Conservation (phyloP, 2,888 invertebrate genomes). For the Pocota personata region DNA sequence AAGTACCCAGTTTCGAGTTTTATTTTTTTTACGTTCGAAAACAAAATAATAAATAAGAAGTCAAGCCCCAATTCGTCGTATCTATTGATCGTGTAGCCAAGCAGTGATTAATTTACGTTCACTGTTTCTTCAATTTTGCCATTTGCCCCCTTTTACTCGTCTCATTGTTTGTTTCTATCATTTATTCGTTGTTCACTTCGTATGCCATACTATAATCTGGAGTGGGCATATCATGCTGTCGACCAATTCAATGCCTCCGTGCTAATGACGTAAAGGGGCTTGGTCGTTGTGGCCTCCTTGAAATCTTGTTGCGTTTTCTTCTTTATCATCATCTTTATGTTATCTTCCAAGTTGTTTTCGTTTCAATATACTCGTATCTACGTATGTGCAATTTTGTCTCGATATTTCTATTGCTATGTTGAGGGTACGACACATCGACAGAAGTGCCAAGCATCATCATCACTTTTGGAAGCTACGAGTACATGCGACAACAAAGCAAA, state of each 20-base stretch:
- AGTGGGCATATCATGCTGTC: slow-evolving; percentile 46
- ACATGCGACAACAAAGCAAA: not conserved
- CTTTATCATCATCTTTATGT: not conserved
- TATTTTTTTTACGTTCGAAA: not conserved
- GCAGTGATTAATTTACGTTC: slow-evolving; percentile 25
- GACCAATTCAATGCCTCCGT: slow-evolving; percentile 41
- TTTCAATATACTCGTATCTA: slow-evolving; percentile 2
- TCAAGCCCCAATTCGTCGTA: slow-evolving; percentile 25
- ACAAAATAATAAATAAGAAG: slow-evolving; percentile 9
- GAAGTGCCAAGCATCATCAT: not conserved
- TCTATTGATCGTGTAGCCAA: slow-evolving; percentile 9
- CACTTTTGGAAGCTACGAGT: not conserved
- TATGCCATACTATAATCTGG: not conserved
- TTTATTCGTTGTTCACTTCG: not conserved
- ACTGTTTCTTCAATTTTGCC: not conserved
- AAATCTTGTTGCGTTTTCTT: not conserved
- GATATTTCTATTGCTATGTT: not conserved
- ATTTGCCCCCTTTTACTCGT: not conserved
- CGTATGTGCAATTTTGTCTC: not conserved
- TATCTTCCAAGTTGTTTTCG: not conserved
- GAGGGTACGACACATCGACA: not conserved
- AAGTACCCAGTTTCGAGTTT: not conserved
- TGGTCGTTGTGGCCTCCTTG: slow-evolving; percentile 54
- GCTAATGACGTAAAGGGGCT: slow-evolving; percentile 66
- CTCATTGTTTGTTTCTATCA: not conserved